Percentiles rank a stretch among this genome's conserved stretches.
Conservation (phyloP, 53 echinoderm and acorn worm species). For the Luidia sarsii region DNA sequence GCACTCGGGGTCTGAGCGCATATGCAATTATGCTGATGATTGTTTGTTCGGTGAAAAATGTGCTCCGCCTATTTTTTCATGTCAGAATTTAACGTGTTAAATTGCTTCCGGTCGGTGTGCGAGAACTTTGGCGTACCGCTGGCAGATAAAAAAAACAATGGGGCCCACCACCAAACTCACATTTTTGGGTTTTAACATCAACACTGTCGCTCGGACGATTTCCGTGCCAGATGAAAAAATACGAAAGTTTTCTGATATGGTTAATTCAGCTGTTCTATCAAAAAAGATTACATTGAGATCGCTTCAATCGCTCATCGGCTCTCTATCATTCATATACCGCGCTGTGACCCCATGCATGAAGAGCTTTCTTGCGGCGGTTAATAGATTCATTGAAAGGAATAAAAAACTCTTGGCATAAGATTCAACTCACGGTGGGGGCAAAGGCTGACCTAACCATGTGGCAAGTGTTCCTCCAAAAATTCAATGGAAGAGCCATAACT, state of each 20-base stretch:
- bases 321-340: constrained; percentile 7
- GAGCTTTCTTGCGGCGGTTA: constrained; percentile 17
- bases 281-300: neutral
- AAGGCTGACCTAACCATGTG: constrained; percentile 24
- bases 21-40: constrained; percentile 28
- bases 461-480: constrained; percentile 10
- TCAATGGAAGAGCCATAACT: constrained; percentile 35
- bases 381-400: constrained; percentile 14
- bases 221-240: too few species aligned
- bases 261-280: too few species aligned
- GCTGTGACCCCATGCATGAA: constrained; percentile 27
- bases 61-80: neutral
- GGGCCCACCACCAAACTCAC: neutral
- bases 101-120: neutral
- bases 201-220: too few species aligned
- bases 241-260: too few species aligned
- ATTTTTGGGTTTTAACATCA: too few species aligned
- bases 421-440: constrained; percentile 12
- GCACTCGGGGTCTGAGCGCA: neutral
- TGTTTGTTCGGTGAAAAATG: neutral
- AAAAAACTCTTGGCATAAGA: neutral
- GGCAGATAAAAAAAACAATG: constrained; percentile 19
- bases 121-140: constrained; percentile 8
- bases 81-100: neutral
- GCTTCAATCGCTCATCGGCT: constrained; percentile 26